Conservation (phyloP, 2,888 invertebrate species). For the Campopleginae sp. region DNA sequence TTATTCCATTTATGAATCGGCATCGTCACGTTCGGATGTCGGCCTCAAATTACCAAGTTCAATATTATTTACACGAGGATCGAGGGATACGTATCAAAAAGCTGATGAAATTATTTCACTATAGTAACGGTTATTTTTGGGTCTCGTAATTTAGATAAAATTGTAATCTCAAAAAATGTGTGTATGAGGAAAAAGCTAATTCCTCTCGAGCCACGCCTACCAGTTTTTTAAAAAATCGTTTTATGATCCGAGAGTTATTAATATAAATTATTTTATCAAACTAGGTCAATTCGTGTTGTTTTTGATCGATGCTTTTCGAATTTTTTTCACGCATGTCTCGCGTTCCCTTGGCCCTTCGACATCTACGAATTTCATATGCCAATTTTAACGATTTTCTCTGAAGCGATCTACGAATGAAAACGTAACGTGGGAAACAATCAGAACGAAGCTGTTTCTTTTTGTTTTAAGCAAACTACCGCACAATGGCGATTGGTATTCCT, state of each 20-base stretch:
- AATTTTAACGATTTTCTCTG: no score
- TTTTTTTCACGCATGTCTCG: no score
- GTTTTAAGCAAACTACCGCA: conserved; percentile 80
- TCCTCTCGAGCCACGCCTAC: background rate
- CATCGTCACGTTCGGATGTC: background rate
- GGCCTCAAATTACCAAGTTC: background rate
- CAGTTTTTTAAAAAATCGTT: background rate
- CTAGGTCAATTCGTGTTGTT: no score
- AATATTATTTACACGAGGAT: background rate
- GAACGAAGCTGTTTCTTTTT: conserved; percentile 3
- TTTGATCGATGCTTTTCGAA: no score
- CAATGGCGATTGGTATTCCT: conserved; percentile 81
- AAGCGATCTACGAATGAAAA: background rate
- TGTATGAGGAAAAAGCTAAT: background rate
- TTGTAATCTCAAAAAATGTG: background rate
- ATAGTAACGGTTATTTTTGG: background rate
- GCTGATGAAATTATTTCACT: background rate
- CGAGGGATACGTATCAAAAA: background rate
- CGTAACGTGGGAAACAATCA: background rate
- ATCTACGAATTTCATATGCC: no score
- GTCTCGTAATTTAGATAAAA: background rate
- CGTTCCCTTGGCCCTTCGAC: no score
- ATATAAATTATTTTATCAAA: background rate
- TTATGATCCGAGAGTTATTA: background rate
- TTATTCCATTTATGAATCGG: background rate